These are phyloP conservation scores for Rhynchotus rufescens DNA, from an alignment of 2,797 vertebrate species.

Conservation along the genomic window DNA sequence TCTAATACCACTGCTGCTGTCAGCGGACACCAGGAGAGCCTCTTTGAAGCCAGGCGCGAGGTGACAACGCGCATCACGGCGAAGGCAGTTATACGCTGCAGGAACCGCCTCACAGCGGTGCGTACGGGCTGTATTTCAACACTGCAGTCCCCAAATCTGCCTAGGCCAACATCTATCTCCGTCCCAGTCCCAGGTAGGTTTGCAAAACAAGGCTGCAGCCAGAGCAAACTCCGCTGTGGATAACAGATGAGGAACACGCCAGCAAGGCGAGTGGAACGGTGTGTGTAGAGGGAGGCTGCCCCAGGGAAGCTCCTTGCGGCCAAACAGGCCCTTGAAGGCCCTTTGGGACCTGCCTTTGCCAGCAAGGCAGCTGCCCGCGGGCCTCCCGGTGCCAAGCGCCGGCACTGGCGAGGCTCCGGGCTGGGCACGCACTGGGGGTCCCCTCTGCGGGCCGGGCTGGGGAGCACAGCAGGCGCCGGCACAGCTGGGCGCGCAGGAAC, in stretches of 20 bases:
- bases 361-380: conserved; percentile 40
- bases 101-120: conserved; percentile 78
- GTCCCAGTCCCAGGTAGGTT: conserved; percentile 74
- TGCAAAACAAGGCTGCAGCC: conserved; percentile 61
- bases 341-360: conserved; percentile 29
- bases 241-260: conserved; percentile 71
- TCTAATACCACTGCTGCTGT: conserved; percentile 78
- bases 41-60: conserved; percentile 79
- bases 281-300: background rate
- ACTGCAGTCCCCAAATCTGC: conserved; percentile 84
- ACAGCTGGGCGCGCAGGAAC: background rate
- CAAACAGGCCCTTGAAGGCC: conserved; percentile 44
- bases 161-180: conserved; percentile 78
- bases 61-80: conserved; percentile 82
- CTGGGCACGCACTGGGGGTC: background rate
- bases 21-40: conserved; percentile 77
- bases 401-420: background rate
- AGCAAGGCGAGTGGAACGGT: conserved; percentile 37
- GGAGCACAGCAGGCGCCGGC: background rate
- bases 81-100: conserved; percentile 84
- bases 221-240: conserved; percentile 66
- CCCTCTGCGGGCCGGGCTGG: background rate
- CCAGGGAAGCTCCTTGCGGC: conserved; percentile 22
- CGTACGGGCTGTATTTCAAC: conserved; percentile 83
- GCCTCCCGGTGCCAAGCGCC: background rate